Evolutionary conservation across 2,797 vertebrate genomes (phyloP).

Genomic region (Amphiprion clarkii): DNA sequence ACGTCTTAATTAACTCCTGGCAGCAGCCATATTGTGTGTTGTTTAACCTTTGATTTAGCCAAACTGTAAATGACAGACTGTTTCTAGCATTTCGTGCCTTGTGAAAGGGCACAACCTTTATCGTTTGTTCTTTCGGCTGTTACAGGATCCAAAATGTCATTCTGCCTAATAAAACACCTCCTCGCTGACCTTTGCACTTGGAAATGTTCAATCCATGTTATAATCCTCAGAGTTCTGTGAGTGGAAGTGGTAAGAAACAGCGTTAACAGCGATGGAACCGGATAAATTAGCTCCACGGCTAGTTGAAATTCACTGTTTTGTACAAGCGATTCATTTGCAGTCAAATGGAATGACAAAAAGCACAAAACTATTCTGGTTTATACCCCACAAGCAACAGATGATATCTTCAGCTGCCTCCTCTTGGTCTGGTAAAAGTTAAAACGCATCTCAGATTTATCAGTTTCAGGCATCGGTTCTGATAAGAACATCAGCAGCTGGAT

Average conservation of each 20-base stretch:
- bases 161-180: slow-evolving; percentile 15
- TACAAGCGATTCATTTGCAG: not conserved
- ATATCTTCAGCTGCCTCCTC: not conserved
- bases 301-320: not conserved
- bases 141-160: slow-evolving; percentile 27
- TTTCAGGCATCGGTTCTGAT: too few species aligned
- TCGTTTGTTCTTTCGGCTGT: not conserved
- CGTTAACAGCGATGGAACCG: not conserved
- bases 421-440: too few species aligned
- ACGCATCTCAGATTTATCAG: too few species aligned
- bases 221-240: not conserved
- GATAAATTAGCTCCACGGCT: too few species aligned
- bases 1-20: not conserved
- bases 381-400: not conserved
- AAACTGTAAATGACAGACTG: not conserved
- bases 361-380: not conserved
- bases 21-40: slow-evolving; percentile 12
- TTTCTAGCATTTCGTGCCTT: slow-evolving; percentile 7
- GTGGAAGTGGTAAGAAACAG: not conserved
- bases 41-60: slow-evolving; percentile 41
- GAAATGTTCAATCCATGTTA: not conserved
- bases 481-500: too few species aligned
- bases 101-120: slow-evolving; percentile 36
- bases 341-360: slow-evolving; percentile 8
- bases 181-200: slow-evolving; percentile 3